Percentiles rank a stretch among this genome's conserved stretches.
Evolutionary conservation across 2,797 vertebrate genomes (phyloP).

Genomic region (Pantherophis alleghaniensis): DNA sequence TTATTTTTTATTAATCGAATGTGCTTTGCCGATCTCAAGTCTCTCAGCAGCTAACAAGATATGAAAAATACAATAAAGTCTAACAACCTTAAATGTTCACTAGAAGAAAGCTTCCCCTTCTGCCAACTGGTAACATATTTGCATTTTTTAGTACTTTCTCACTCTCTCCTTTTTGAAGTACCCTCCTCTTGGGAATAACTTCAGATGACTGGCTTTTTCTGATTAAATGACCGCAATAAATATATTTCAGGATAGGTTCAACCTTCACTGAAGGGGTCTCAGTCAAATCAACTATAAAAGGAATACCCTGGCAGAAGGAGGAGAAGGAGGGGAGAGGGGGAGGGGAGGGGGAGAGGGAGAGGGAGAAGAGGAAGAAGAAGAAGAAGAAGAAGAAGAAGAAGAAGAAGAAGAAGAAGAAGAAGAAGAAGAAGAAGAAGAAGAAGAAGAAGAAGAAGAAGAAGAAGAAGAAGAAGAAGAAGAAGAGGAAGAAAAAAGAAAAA

Average conservation of each 20-base stretch:
- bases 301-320: constrained; percentile 44
- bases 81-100: not conserved
- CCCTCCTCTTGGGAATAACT: constrained; percentile 55
- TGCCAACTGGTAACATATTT: not conserved
- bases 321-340: not conserved
- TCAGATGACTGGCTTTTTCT: constrained; percentile 58
- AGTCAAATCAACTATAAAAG: constrained; percentile 40
- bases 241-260: constrained; percentile 62
- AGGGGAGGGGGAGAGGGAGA: too few species aligned
- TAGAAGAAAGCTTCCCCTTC: not conserved
- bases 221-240: constrained; percentile 57
- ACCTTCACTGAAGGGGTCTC: constrained; percentile 36
- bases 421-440: too few species aligned
- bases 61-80: not conserved
- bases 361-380: accelerated
- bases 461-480: too few species aligned
- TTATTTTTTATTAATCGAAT: not conserved
- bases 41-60: not conserved
- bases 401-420: accelerated
- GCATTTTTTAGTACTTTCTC: constrained; percentile 14
- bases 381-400: too few species aligned
- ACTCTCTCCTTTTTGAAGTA: constrained; percentile 27
- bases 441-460: too few species aligned
- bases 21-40: not conserved
- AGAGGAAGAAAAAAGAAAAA: accelerated